These are phyloP conservation scores for Stenchaetothrips biformis DNA, from an alignment of 2,888 invertebrate species.

Conservation along the genomic window DNA sequence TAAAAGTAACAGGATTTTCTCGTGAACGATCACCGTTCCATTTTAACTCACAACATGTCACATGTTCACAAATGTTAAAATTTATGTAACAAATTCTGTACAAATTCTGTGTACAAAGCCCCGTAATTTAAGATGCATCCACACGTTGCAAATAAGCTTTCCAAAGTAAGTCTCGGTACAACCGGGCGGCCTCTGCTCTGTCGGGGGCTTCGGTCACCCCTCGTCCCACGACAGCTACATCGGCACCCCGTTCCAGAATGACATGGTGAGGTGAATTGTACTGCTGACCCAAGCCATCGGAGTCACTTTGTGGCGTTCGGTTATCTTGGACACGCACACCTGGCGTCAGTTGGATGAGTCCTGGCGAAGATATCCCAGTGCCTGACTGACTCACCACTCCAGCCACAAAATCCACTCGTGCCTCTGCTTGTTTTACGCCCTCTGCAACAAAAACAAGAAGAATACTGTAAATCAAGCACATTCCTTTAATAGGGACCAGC, in stretches of 20 bases:
- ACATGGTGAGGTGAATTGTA: conserved; percentile 82
- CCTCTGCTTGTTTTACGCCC: conserved; percentile 67
- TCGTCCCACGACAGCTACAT: conserved; percentile 91
- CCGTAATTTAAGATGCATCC: background rate
- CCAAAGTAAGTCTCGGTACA: conserved; percentile 47
- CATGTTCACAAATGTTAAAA: too few relatives aligned
- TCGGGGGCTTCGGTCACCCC: conserved; percentile 71
- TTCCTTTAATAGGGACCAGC: background rate
- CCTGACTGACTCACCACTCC: conserved; percentile 87
- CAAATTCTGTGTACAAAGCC: too few relatives aligned
- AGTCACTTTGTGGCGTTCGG: too few relatives aligned
- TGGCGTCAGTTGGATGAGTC: conserved; percentile 87
- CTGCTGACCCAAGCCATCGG: conserved; percentile 78
- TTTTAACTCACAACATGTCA: too few relatives aligned
- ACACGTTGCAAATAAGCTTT: conserved; percentile 41
- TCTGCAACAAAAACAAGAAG: conserved; percentile 42
- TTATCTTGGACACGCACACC: conserved; percentile 67
- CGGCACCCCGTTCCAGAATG: conserved; percentile 74
- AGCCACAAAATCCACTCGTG: conserved; percentile 67
- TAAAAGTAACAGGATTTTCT: too few relatives aligned
- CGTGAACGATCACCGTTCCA: too few relatives aligned
- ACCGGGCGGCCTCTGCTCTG: conserved; percentile 50
- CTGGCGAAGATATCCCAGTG: conserved; percentile 62
- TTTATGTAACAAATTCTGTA: too few relatives aligned
- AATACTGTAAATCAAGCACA: background rate